Base-by-base conservation (phyloP, 2,888 invertebrate species). In the Lottia gigantea region DNA sequence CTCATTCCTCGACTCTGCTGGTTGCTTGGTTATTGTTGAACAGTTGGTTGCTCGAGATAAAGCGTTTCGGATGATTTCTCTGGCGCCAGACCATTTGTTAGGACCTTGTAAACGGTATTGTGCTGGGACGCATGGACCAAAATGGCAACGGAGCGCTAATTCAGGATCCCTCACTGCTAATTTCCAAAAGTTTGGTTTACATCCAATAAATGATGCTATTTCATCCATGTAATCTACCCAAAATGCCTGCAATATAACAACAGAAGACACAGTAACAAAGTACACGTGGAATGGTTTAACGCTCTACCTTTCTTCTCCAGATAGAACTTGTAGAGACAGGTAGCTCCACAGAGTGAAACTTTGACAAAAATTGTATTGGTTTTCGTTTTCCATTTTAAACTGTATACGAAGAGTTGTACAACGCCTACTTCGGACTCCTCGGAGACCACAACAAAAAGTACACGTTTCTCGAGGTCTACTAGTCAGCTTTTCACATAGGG, bases 61-160 rank as follows among this genome's bases (percentile, higher is more conserved):
- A 23, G 71, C 70, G 26, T 49, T 62, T n/a, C 71, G 31, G 47
- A 86, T 83, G 61, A 78, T 74, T 1, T 69, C 47, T 62, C 75
- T 76, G 8, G 84, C 85, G 1, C 82, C 83, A 7, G 71, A 65
- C 83, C 85, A 84, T 31, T 74, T 74, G 19, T 82, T 79, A 0
- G 83, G 84, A 1, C 87, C 87, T 7, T 70, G n/a, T 11, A 86
- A 78, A 1, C 86, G 78, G 73, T 83, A 86, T 75, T 87, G 87
- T 7, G 85, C 80, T 0, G 87, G 86, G 6, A 85, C 73, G 70
- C 86, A 87, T 1, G 87, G 85, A 0, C 86, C 86, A 71, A 85
- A 80, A 62, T 80, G 78, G 70, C 86, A 87, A 2, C 84, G 74
- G 6, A 84, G 16, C 4, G 86, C 85, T 55, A 87, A 61, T 16